phyloP scores from a whole-genome alignment of 37 sponge, comb jelly and placozoan genomes.

The Agelas oroides region DNA sequence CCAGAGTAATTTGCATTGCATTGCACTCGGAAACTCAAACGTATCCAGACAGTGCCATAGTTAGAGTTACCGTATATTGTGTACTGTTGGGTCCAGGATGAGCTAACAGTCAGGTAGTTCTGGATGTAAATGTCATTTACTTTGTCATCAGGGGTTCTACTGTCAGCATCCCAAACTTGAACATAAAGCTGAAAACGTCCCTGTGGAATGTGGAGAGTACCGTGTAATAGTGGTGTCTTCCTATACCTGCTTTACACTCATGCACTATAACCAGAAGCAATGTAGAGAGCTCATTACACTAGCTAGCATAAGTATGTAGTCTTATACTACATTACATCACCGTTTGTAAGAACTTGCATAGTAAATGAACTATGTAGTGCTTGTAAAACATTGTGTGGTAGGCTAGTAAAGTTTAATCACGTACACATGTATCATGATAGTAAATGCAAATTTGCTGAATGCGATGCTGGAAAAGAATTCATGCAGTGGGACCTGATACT shows the following conservation, averaged over 20 bases:
- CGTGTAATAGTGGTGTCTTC: no score
- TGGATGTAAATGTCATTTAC: conserved; percentile 51
- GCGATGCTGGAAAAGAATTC: no score
- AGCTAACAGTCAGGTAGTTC: not conserved
- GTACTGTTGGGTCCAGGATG: conserved; percentile 2
- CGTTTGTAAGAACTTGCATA: no score
- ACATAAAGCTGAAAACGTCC: conserved; percentile 52
- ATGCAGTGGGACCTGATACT: no score
- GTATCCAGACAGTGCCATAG: not conserved
- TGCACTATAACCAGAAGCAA: not conserved
- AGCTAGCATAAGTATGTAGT: no score
- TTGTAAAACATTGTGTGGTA: no score
- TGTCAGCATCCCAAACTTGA: conserved; percentile 24
- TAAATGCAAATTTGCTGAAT: no score
- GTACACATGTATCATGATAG: no score
- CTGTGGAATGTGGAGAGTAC: no score
- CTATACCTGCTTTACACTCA: not conserved
- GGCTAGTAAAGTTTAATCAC: no score
- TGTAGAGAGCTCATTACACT: not conserved
- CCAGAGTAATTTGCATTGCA: conserved; percentile 53
- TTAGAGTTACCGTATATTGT: conserved; percentile 23
- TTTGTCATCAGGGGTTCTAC: conserved; percentile 26
- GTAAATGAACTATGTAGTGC: no score
- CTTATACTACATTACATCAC: no score
- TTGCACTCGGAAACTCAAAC: conserved; percentile 14